Conservation (phyloP, 2,113 vertebrate species). For the Mixornis gularis region DNA sequence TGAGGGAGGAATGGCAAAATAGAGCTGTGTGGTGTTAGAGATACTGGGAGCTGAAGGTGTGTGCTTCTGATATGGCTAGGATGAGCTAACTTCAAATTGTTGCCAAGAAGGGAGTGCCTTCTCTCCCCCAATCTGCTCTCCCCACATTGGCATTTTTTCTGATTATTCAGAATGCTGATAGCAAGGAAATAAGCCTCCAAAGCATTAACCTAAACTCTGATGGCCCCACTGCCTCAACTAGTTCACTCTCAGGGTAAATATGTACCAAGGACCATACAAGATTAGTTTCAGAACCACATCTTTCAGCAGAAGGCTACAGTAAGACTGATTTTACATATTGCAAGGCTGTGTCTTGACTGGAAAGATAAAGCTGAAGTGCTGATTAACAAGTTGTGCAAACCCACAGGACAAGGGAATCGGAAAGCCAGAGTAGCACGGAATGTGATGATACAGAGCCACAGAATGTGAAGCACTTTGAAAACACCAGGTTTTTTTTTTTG, state of each 20-base stretch:
- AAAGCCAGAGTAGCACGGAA: neutral
- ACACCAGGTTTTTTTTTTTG: neutral
- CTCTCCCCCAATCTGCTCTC: neutral
- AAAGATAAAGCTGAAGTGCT: neutral
- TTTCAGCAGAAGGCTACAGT: neutral
- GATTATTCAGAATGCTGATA: neutral
- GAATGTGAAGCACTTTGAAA: neutral
- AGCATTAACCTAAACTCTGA: neutral
- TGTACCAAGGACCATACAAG: neutral
- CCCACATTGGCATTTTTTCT: neutral
- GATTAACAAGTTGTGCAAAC: neutral
- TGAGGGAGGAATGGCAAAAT: constrained; percentile 1
- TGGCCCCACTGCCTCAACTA: neutral
- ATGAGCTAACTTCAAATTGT: neutral
- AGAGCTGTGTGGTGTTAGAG: constrained; percentile 2
- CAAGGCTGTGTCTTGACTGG: neutral
- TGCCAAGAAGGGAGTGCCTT: constrained; percentile 38
- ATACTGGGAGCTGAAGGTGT: neutral
- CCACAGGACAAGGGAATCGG: neutral
- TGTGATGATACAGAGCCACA: neutral
- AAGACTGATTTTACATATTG: neutral
- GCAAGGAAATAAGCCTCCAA: neutral
- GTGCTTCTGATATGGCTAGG: neutral
- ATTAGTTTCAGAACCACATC: neutral
- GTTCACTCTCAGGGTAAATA: neutral